Conservation (phyloP, 2,888 invertebrate species). For the Sphaerophoria rueppellii region DNA sequence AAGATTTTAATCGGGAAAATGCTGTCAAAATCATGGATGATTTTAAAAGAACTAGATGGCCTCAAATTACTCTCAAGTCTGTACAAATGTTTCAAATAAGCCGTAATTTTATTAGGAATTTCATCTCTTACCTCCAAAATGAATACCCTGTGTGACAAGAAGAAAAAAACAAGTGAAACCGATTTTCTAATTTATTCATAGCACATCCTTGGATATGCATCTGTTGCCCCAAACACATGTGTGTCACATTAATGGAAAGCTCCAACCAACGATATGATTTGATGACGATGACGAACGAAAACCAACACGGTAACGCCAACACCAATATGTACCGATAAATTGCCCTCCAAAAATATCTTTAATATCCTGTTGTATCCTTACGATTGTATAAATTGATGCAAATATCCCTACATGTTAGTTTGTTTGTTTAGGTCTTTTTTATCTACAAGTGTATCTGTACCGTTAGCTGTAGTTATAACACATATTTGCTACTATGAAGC, state of each 20-base stretch:
- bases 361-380: conserved; percentile 51
- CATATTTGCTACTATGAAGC: not conserved
- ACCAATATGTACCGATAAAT: conserved; percentile 26
- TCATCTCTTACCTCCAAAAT: no score
- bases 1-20: no score
- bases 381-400: conserved; percentile 35
- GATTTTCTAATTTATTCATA: no score
- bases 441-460: not conserved
- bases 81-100: no score
- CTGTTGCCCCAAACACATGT: not conserved
- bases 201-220: not conserved
- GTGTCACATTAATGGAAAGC: not conserved
- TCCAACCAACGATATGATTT: not conserved
- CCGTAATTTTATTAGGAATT: no score
- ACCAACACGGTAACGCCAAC: not conserved
- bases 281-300: not conserved
- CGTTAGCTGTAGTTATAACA: not conserved
- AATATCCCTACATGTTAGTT: conserved; percentile 14
- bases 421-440: not conserved
- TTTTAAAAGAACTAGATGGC: no score
- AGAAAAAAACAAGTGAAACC: no score
- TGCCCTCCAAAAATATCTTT: conserved; percentile 26
- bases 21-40: no score
- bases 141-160: no score
- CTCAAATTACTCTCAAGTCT: no score